Conservation (phyloP, 2,113 vertebrate genomes). For the Malurus elegans region DNA sequence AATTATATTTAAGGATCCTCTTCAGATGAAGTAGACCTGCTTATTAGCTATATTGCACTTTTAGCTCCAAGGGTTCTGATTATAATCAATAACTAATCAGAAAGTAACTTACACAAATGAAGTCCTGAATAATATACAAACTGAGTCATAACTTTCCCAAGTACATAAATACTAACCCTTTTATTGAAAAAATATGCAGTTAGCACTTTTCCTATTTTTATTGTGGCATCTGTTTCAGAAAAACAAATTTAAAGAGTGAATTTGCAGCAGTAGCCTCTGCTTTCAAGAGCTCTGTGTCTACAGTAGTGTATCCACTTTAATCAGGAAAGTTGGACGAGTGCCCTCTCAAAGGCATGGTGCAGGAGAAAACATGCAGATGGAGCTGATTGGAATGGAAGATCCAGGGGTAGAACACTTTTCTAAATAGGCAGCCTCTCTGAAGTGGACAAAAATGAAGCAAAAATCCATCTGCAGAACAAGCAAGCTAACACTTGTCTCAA, state of each 20-base stretch:
- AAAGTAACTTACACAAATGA: slow-evolving; percentile 57
- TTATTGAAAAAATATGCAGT: slow-evolving; percentile 3
- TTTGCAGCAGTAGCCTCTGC: background rate
- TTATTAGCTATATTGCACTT: slow-evolving; percentile 32
- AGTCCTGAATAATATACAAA: slow-evolving; percentile 21
- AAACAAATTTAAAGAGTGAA: background rate
- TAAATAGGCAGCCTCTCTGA: slow-evolving; percentile 39
- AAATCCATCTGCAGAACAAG: slow-evolving; percentile 53
- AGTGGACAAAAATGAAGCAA: slow-evolving; percentile 52
- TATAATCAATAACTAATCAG: slow-evolving; percentile 56
- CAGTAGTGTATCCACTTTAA: background rate
- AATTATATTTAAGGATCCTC: slow-evolving; percentile 18
- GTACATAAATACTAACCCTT: slow-evolving; percentile 6
- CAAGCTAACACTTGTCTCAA: slow-evolving; percentile 60
- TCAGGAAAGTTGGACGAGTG: slow-evolving; percentile 8
- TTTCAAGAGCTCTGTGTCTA: background rate
- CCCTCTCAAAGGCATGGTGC: background rate
- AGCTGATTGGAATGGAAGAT: slow-evolving; percentile 31
- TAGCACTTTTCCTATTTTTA: slow-evolving; percentile 37
- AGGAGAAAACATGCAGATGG: background rate
- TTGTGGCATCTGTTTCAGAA: slow-evolving; percentile 6
- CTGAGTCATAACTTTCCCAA: slow-evolving; percentile 42
- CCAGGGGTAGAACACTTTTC: background rate
- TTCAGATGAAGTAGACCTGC: slow-evolving; percentile 15
- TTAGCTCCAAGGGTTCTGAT: slow-evolving; percentile 31